Evolutionary conservation across 2,797 vertebrate genomes (phyloP).

Genomic region (Pantherophis alleghaniensis): DNA sequence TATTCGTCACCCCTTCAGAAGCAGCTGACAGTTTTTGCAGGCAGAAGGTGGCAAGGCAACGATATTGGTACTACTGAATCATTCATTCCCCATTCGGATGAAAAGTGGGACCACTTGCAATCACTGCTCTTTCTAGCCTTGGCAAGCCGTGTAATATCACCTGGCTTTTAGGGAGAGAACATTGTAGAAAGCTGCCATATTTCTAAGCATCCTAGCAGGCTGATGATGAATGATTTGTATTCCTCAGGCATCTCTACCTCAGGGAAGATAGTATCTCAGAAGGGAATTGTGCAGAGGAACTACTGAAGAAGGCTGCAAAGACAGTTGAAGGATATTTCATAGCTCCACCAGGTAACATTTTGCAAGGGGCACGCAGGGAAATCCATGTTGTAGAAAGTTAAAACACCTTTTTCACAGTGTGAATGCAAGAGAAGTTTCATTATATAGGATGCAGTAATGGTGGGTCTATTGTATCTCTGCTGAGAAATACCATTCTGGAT

Average conservation of each 20-base stretch:
- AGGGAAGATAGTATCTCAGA: slow-evolving; percentile 79
- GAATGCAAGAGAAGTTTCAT: not conserved
- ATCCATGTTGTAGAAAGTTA: not conserved
- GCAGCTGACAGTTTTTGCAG: not conserved
- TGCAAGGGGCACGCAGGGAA: not conserved
- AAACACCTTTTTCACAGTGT: not conserved
- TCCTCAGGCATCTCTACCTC: slow-evolving; percentile 81
- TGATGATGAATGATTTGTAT: slow-evolving; percentile 10
- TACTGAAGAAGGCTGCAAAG: slow-evolving; percentile 80
- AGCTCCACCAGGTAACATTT: slow-evolving; percentile 86
- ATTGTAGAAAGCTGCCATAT: not conserved
- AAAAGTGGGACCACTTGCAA: not conserved
- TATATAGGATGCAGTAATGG: not conserved
- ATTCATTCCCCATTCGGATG: not conserved
- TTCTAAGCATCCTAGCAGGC: not conserved
- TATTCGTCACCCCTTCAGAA: not conserved
- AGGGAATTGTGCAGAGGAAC: slow-evolving; percentile 79
- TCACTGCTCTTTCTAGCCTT: not conserved
- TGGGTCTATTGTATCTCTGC: too few species aligned
- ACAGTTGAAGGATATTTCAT: slow-evolving; percentile 92
- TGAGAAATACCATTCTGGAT: not conserved
- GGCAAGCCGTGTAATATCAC: not conserved
- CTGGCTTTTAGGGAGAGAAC: not conserved
- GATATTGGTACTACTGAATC: not conserved
- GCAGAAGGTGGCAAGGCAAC: not conserved